These are phyloP conservation scores for Lasaia peninsularis DNA, from an alignment of 1,140 invertebrate genomes.

Conservation along the genomic window DNA sequence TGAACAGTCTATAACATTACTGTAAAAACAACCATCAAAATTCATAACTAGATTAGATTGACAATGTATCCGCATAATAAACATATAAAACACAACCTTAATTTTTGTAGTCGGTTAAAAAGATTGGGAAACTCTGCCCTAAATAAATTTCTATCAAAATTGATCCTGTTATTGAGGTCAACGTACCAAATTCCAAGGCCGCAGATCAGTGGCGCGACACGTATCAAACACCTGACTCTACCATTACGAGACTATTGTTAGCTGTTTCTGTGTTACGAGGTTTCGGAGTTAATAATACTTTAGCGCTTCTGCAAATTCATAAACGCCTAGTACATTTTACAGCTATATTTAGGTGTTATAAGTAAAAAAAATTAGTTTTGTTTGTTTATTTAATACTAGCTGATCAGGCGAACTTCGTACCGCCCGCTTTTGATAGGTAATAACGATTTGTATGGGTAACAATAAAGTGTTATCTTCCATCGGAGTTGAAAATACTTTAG, in stretches of 20 bases:
- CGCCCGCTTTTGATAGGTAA: too few species aligned
- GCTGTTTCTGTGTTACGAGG: neutral
- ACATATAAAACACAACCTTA: too few species aligned
- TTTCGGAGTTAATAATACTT: slow-evolving; percentile 5
- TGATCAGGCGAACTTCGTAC: too few species aligned
- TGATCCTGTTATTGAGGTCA: neutral
- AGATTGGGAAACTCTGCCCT: neutral
- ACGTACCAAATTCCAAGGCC: slow-evolving; percentile 1
- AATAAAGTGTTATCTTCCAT: too few species aligned
- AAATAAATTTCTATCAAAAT: neutral
- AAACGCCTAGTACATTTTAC: neutral
- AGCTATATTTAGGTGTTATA: too few species aligned
- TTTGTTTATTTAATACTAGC: too few species aligned
- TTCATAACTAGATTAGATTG: too few species aligned
- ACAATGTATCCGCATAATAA: too few species aligned
- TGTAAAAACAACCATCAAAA: too few species aligned
- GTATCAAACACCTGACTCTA: neutral
- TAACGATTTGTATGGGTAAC: too few species aligned
- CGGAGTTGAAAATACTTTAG: neutral
- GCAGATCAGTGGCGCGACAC: neutral
- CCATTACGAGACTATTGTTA: slow-evolving; percentile 6
- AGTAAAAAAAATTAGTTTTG: too few species aligned
- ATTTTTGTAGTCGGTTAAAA: neutral
- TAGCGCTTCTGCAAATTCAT: neutral
- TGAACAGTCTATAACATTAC: too few species aligned